phyloP scores from a whole-genome alignment of 2,888 invertebrate genomes.

The Hirtodrosophila confusa region DNA sequence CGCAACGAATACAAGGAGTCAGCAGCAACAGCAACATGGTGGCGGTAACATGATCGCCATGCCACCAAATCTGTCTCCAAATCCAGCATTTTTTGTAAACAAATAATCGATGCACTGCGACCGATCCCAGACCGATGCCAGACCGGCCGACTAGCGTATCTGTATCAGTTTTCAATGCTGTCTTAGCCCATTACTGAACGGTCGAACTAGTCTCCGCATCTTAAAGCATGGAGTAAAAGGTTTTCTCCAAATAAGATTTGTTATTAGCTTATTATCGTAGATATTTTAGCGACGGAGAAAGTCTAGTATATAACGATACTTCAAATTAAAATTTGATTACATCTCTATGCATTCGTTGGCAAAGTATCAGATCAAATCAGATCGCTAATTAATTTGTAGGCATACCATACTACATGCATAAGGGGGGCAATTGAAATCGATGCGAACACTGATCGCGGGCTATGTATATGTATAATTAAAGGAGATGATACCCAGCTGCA shows the following conservation, averaged over 20 bases:
- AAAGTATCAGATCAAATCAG: conserved; percentile 10
- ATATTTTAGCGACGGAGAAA: conserved; percentile 22
- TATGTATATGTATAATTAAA: conserved; percentile 27
- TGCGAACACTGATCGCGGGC: conserved; percentile 4
- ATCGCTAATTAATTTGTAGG: conserved; percentile 3
- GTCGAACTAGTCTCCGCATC: conserved; percentile 47
- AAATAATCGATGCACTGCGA: conserved; percentile 68
- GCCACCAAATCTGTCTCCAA: conserved; percentile 78
- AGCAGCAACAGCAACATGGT: conserved; percentile 73
- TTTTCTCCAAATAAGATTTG: conserved; percentile 27
- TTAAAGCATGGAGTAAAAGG: conserved; percentile 16
- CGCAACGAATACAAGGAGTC: conserved; percentile 91
- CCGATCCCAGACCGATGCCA: background rate
- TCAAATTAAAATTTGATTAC: background rate
- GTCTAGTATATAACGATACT: conserved; percentile 1
- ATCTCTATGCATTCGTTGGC: conserved; percentile 1
- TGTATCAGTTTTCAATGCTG: too few relatives aligned
- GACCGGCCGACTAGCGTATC: conserved; percentile 1
- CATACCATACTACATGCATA: conserved; percentile 2
- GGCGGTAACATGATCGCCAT: conserved; percentile 68
- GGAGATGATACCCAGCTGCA: conserved; percentile 29
- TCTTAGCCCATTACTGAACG: conserved; percentile 2
- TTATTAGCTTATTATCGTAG: conserved; percentile 33
- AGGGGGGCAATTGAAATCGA: background rate
- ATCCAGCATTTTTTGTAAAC: conserved; percentile 83